Percentiles rank a stretch among this genome's conserved stretches.
Conservation (phyloP, 2,888 invertebrate species). For the Octodonta nipae region DNA sequence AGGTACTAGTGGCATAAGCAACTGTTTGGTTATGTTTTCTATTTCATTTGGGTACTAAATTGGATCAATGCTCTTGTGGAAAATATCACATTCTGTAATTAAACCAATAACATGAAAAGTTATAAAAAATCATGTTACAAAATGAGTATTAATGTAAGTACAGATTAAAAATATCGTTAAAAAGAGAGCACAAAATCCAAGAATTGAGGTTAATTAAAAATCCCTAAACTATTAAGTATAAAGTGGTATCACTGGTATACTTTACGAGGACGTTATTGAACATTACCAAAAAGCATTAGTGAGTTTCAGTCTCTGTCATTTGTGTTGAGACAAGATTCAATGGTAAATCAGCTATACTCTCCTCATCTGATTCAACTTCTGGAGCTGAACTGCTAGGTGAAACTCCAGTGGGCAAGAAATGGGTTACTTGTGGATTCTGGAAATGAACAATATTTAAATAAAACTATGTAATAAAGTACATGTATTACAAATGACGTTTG, state of each 20-base stretch:
- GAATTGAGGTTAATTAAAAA: conserved; percentile 14
- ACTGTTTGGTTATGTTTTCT: conserved; percentile 27
- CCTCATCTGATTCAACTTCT: conserved; percentile 37
- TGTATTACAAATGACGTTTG: conserved; percentile 1
- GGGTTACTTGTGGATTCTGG: conserved; percentile 33
- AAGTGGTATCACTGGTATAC: conserved; percentile 21
- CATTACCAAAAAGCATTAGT: conserved; percentile 18
- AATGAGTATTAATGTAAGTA: conserved; percentile 21
- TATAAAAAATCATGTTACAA: neutral
- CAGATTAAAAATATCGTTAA: conserved; percentile 15
- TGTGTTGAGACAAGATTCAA: conserved; percentile 58
- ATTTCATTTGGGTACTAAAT: conserved; percentile 17
- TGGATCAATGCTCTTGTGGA: conserved; percentile 20
- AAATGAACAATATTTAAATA: conserved; percentile 5
- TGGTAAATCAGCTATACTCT: conserved; percentile 48
- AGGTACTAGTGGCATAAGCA: conserved; percentile 30
- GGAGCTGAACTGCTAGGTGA: conserved; percentile 27
- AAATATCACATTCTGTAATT: conserved; percentile 25
- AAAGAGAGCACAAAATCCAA: conserved; percentile 5
- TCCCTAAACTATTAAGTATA: conserved; percentile 18
- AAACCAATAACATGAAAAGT: conserved; percentile 10
- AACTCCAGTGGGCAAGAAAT: conserved; percentile 28
- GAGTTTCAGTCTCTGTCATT: conserved; percentile 44
- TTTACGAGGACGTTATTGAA: conserved; percentile 7
- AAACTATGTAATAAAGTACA: neutral